Conservation (phyloP, 2,113 vertebrate genomes). For the Ornithorhynchus anatinus region DNA sequence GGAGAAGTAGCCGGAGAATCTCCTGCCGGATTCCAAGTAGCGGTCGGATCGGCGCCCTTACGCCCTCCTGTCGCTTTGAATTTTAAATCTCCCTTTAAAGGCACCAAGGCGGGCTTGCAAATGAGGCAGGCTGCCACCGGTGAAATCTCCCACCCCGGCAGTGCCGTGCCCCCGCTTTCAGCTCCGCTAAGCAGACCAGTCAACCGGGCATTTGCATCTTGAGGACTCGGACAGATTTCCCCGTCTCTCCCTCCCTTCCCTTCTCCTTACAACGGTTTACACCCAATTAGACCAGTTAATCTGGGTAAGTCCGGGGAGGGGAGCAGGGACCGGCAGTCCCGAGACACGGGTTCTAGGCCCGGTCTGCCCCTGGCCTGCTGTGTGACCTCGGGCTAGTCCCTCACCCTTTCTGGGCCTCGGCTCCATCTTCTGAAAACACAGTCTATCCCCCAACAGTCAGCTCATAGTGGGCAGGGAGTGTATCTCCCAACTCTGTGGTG, state of each 20-base stretch:
- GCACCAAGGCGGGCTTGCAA: constrained; percentile 92
- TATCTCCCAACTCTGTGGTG: too few relatives aligned
- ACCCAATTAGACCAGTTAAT: constrained; percentile 80
- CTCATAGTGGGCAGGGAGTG: too few relatives aligned
- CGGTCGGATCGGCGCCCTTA: constrained; percentile 90
- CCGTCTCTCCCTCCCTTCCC: constrained; percentile 59
- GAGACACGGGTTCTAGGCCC: too few relatives aligned
- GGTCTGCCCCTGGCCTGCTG: too few relatives aligned
- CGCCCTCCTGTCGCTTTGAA: constrained; percentile 95
- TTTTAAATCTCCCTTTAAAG: constrained; percentile 98
- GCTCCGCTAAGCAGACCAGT: constrained; percentile 90
- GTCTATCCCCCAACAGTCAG: too few relatives aligned
- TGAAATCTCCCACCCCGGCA: constrained; percentile 95
- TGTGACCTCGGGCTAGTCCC: too few relatives aligned
- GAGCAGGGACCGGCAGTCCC: too few relatives aligned
- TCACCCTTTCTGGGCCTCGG: too few relatives aligned
- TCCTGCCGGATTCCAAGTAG: constrained; percentile 81
- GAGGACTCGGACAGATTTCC: constrained; percentile 78
- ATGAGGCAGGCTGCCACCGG: constrained; percentile 96
- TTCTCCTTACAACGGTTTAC: constrained; percentile 73
- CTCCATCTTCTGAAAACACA: too few relatives aligned
- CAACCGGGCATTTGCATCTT: constrained; percentile 89
- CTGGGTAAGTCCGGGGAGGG: too few relatives aligned
- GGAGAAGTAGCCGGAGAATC: constrained; percentile 72
- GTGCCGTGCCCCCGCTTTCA: constrained; percentile 87